Evolutionary conservation across 1,140 invertebrate species (phyloP).

Genomic region (Mylabris phalerata): DNA sequence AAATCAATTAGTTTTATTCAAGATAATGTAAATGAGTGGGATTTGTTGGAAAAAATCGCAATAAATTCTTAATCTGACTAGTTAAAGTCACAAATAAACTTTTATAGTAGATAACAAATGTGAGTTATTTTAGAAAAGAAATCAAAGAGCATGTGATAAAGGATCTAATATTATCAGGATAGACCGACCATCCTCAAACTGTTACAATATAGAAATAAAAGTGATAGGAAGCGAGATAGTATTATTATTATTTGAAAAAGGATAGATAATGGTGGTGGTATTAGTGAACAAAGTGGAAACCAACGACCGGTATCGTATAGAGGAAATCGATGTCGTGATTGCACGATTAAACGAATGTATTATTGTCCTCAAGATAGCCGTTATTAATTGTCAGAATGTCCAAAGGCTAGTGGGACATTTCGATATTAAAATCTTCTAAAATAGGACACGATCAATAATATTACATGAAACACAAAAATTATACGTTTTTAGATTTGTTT

Average conservation of each 20-base stretch:
- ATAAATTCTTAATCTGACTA: constrained; percentile 11
- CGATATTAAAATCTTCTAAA: constrained; percentile 5
- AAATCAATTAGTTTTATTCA: no score
- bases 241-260: no score
- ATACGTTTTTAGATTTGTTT: no score
- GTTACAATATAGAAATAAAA: constrained; percentile 8
- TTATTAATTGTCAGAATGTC: constrained; percentile 18
- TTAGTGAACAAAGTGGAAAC: constrained; percentile 23
- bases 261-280: constrained; percentile 6
- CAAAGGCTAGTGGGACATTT: constrained; percentile 10
- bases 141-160: constrained; percentile 24
- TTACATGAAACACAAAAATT: no score
- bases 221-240: not conserved
- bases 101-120: constrained; percentile 25
- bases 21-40: no score
- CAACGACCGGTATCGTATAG: constrained; percentile 15
- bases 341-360: constrained; percentile 19
- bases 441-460: no score
- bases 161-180: constrained; percentile 22
- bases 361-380: constrained; percentile 18
- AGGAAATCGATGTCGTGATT: constrained; percentile 20
- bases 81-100: constrained; percentile 12
- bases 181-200: constrained; percentile 8
- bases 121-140: constrained; percentile 22
- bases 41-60: not conserved